Percentiles rank a stretch among this genome's conserved stretches.
Evolutionary conservation across 2,113 vertebrate species (phyloP).

Genomic region (Caretta caretta): DNA sequence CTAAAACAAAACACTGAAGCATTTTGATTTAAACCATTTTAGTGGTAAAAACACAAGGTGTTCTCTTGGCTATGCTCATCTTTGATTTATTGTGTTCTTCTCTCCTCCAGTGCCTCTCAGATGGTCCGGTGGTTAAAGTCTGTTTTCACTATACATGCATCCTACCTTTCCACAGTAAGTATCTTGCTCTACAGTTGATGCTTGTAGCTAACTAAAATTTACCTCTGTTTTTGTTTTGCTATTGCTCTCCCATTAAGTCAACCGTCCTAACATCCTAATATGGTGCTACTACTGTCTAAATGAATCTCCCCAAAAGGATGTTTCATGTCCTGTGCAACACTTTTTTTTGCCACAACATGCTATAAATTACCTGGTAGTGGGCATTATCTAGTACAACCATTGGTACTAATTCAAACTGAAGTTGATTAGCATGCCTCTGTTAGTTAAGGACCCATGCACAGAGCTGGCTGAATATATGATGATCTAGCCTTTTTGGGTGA

Average conservation of each 20-base stretch:
- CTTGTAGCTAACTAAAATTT: background rate
- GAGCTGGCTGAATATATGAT: background rate
- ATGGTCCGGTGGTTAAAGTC: conserved; percentile 96
- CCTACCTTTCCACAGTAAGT: conserved; percentile 96
- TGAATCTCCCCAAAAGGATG: background rate
- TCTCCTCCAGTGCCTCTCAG: conserved; percentile 85
- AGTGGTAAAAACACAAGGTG: background rate
- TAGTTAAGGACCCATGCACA: background rate
- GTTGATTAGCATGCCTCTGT: background rate
- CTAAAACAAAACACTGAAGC: background rate
- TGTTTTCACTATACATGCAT: conserved; percentile 92
- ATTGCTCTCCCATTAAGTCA: background rate
- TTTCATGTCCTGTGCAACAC: background rate
- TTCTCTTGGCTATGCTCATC: background rate
- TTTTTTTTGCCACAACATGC: background rate
- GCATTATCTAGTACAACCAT: background rate
- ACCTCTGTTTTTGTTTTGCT: background rate
- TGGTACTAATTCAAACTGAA: background rate
- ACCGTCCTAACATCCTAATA: background rate
- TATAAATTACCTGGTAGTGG: background rate
- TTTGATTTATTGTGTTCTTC: background rate
- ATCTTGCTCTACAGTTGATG: background rate
- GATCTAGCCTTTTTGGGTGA: background rate
- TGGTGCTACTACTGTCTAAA: background rate
- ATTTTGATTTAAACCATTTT: background rate